Base-by-base conservation (phyloP, 2,888 invertebrate species). In the Hydropsyche betteni region DNA sequence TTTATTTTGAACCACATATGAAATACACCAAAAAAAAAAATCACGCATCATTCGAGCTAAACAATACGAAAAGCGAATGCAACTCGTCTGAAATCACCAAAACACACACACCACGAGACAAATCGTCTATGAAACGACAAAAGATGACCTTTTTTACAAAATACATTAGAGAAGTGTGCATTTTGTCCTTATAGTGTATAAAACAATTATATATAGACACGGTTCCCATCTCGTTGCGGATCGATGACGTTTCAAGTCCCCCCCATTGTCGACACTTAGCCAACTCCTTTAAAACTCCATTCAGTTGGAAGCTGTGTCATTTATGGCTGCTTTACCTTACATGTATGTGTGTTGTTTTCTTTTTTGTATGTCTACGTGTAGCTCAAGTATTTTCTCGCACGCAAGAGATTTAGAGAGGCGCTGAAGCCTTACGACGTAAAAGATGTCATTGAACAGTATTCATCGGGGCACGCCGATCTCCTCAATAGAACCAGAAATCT, bases 371-470 rank as follows among this genome's bases (percentile, higher is more conserved):
- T 79, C 86, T 83, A 44, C 85, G 86, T 88, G 85, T 88, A 91
- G 91, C 90, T 96, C 86, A 94, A 93, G 89, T 94, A 95, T 89
- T 93, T 95, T 89, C 93, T 95, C 85, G 94, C 95, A 84, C 90
- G 95, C 86, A 91, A 92, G 88, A 94, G 95, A 89, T 96, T 96
- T 90, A 93, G 94, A 87, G 95, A 95, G 88, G 95, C 95, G 83
- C 89, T 95, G 86, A 93, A 95, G 88, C 96, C 96, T 80, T 96
- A 96, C 87, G 96, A 96, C 88, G 95, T 96, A 84, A 96, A 95
- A 89, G 96, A 96, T 88, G 95, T 96, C 85, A 95, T 96, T 86
- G 95, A 96, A 86, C 95, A 96, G 87, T 95, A 95, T 88, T 94
- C 94, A 79, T 94, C 94, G 81, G 92, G 92, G 83, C 94, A 94